phyloP scores from a whole-genome alignment of 2,888 invertebrate genomes.

The Halictus ligatus region DNA sequence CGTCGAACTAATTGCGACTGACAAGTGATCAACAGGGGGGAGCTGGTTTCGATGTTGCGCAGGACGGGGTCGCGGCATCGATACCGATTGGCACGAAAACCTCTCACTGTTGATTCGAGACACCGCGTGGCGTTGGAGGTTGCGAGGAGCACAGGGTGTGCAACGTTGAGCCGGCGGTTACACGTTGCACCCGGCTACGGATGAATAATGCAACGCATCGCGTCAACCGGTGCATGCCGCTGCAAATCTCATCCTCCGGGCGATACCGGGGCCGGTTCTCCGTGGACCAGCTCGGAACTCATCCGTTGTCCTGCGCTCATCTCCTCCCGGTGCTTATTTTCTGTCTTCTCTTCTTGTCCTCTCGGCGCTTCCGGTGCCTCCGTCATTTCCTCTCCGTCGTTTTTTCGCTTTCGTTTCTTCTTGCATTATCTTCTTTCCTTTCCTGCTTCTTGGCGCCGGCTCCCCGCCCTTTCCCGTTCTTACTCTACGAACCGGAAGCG shows the following conservation, averaged over 20 bases:
- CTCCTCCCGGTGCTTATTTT: conserved; percentile 19
- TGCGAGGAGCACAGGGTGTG: conserved; percentile 3
- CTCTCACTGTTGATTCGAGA: conserved; percentile 38
- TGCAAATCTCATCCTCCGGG: conserved; percentile 78
- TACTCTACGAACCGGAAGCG: not conserved
- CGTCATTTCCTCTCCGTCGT: conserved; percentile 35
- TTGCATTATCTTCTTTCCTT: conserved; percentile 40
- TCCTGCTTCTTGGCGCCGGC: not conserved
- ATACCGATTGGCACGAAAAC: conserved; percentile 56
- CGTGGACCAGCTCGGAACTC: conserved; percentile 25
- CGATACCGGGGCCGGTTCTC: conserved; percentile 35
- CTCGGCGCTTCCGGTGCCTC: conserved; percentile 34
- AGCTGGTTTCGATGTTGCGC: conserved; percentile 53
- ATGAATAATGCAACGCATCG: conserved; percentile 82
- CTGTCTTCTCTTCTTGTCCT: conserved; percentile 26
- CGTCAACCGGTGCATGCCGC: conserved; percentile 76
- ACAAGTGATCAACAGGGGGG: conserved; percentile 69
- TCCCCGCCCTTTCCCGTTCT: not conserved
- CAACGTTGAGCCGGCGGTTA: conserved; percentile 64
- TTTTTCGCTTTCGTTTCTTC: conserved; percentile 33
- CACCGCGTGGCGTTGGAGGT: not conserved
- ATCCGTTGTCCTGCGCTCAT: conserved; percentile 26
- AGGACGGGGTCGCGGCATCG: conserved; percentile 74
- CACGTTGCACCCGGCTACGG: conserved; percentile 73
- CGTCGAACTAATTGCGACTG: conserved; percentile 74